Conservation (phyloP, 1,140 invertebrate species). For the Phortica variegata region DNA sequence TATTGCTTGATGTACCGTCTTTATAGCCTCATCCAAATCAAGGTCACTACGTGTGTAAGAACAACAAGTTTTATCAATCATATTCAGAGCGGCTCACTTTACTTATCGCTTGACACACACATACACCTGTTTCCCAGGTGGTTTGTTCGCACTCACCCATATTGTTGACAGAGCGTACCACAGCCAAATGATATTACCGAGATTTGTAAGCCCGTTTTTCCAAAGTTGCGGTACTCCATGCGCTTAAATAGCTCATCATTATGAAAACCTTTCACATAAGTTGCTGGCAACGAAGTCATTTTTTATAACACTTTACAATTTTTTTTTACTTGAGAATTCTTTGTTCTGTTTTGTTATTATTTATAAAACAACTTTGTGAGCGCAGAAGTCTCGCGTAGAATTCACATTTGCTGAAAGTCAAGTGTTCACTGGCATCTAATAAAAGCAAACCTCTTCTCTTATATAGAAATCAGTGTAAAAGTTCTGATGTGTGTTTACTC, state of each 20-base stretch:
- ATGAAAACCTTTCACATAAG: slow-evolving; percentile 64
- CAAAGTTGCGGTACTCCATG: slow-evolving; percentile 63
- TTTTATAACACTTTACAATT: too few species aligned
- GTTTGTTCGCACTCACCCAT: slow-evolving; percentile 60
- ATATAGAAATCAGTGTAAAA: too few species aligned
- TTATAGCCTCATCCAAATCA: slow-evolving; percentile 65
- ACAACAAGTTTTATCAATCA: slow-evolving; percentile 19
- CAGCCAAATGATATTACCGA: slow-evolving; percentile 63
- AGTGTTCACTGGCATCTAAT: too few species aligned
- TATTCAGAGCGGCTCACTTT: slow-evolving; percentile 27
- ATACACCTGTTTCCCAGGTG: slow-evolving; percentile 5
- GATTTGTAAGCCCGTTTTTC: slow-evolving; percentile 61
- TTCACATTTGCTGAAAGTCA: too few species aligned
- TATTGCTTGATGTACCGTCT: slow-evolving; percentile 70
- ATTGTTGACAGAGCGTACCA: slow-evolving; percentile 60
- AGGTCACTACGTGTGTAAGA: slow-evolving; percentile 32
- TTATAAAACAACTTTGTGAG: too few species aligned
- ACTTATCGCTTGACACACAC: too few species aligned
- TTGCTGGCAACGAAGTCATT: slow-evolving; percentile 50
- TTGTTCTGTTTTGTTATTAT: too few species aligned
- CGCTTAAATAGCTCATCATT: slow-evolving; percentile 60
- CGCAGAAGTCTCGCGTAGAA: too few species aligned
- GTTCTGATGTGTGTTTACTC: too few species aligned
- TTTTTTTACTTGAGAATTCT: too few species aligned
- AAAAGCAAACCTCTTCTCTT: too few species aligned